Conservation (phyloP, 1,140 invertebrate genomes). For the Cherax quadricarinatus region DNA sequence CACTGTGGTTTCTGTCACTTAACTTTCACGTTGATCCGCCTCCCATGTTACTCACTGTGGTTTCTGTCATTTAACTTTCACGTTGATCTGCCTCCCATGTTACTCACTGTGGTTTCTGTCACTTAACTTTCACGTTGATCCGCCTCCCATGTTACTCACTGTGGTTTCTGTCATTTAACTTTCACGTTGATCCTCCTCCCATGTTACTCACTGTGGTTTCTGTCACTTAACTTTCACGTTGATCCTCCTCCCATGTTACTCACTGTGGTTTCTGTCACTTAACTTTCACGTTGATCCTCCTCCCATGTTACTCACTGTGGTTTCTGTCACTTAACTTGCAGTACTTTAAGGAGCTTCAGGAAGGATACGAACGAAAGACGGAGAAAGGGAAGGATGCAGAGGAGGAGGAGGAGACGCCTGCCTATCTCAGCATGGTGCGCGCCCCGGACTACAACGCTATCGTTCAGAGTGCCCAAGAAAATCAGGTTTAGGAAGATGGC, state of each 20-base stretch:
- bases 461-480: not conserved
- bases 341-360: slow-evolving; percentile 29
- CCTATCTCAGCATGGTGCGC: slow-evolving; percentile 14
- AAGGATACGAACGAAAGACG: not conserved
- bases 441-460: not conserved
- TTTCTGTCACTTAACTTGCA: not conserved
- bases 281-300: no score
- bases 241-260: not conserved
- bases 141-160: not conserved
- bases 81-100: not conserved
- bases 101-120: not conserved
- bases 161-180: no score
- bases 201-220: not conserved
- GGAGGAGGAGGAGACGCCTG: not conserved
- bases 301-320: not conserved
- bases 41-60: not conserved
- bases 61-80: no score
- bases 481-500: not conserved
- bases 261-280: no score
- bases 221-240: no score
- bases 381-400: not conserved
- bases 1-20: no score
- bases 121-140: no score
- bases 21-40: no score
- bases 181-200: no score